Evolutionary conservation across 2,797 vertebrate species (phyloP), one percentile per base, ranked within the genome.

Genomic region (Enoplosus armatus): DNA sequence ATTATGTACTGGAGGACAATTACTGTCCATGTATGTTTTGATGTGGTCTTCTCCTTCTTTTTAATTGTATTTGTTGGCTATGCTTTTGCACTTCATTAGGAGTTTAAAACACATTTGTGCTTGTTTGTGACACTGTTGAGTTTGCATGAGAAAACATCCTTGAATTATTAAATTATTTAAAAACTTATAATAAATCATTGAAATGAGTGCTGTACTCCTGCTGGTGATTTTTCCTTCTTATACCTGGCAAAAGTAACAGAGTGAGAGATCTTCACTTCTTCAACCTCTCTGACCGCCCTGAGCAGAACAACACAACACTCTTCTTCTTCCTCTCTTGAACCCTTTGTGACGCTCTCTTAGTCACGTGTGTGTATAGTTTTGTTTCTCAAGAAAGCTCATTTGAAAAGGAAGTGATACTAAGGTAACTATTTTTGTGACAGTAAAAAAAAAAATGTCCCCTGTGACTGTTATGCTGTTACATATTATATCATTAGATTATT

Each of bases 241-340:
- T 33, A 5, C 2, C 24, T 39, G 39, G 14, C 0, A 64, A 31
- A 0, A 9, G 2, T 11, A 20, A 10, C 62, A 77, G 79, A 89
- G 87, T 84, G 80, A 75, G 73, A 67, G 0, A 16, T 89, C 87
- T 58, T 75, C 27, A 5, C 3, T 24, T 33, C 6, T 43, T 41
- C 1, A 31, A 1, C 41, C 0, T 83, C 75, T 82, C 29, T 82
- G 69, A 11, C 20, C 0, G 37, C 54, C 12, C 50, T 10, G 22
- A 11, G 29, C 55, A 50, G 15, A 55, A 31, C 12, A 35, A 43
- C 16, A 39, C 41, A 10, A 8, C 27, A 70, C 31, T 8, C 60
- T 39, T 72, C 60, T 39, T 72, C 70, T 20, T 64, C 65, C 43
- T 27, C 39, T 39, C 35, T 62, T 66, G 64, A 48, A 69, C 55